Percentiles rank a stretch among this genome's conserved stretches.
Conservation (phyloP, 1,140 invertebrate species). For the Oscheius sp. region DNA sequence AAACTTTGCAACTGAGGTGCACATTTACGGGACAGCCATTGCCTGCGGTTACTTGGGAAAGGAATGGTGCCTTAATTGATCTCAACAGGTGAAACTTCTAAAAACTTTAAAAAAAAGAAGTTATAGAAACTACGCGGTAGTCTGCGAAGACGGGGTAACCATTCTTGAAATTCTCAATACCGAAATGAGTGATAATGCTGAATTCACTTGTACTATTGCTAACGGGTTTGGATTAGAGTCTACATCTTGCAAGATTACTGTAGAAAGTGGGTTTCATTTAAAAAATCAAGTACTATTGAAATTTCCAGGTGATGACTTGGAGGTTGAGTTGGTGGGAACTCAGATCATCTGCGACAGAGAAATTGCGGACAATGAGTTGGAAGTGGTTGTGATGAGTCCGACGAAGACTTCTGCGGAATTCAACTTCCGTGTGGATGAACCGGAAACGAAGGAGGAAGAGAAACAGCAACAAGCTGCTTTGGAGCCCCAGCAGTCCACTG, state of each 20-base stretch:
- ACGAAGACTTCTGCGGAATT: neutral
- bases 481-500: neutral
- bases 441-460: neutral
- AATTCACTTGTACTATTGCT: slow-evolving; percentile 30
- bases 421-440: neutral
- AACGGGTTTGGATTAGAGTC: slow-evolving; percentile 34
- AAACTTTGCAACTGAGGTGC: slow-evolving; percentile 19
- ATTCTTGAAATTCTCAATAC: slow-evolving; percentile 28
- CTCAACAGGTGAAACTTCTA: neutral
- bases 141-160: slow-evolving; percentile 37
- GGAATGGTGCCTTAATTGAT: slow-evolving; percentile 28
- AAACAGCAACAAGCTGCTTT: neutral
- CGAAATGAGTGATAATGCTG: slow-evolving; percentile 17
- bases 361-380: slow-evolving; percentile 31
- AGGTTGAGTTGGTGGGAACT: slow-evolving; percentile 18
- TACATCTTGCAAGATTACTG: slow-evolving; percentile 25
- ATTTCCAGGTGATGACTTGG: slow-evolving; percentile 29
- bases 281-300: slow-evolving; percentile 5
- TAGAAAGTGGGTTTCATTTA: slow-evolving; percentile 29
- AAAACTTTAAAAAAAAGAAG: neutral
- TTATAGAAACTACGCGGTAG: slow-evolving; percentile 37
- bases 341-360: slow-evolving; percentile 37
- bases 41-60: slow-evolving; percentile 33
- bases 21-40: slow-evolving; percentile 33
- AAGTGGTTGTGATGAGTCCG: slow-evolving; percentile 27